phyloP scores from a whole-genome alignment of 2,797 vertebrate genomes.

The Hydrolagus colliei region DNA sequence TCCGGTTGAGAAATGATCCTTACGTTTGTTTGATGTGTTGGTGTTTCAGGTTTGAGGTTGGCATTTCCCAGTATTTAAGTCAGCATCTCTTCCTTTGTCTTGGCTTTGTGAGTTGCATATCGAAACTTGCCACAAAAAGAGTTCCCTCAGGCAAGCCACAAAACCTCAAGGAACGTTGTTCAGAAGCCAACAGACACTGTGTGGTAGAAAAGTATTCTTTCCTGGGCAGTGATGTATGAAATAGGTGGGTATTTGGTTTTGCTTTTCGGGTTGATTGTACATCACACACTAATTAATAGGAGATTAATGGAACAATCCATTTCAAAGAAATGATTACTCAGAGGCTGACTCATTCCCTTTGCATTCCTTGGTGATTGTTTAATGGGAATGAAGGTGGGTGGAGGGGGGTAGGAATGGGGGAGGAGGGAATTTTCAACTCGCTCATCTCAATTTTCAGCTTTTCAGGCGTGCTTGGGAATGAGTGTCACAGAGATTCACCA shows the following conservation, averaged over 20 bases:
- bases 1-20: conserved; percentile 35
- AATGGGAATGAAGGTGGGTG: not conserved
- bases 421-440: not conserved
- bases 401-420: not conserved
- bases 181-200: conserved; percentile 9
- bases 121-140: conserved; percentile 19
- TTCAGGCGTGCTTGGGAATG: not conserved
- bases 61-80: not conserved
- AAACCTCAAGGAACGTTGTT: conserved; percentile 23
- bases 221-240: conserved; percentile 12
- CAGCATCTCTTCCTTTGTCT: conserved; percentile 6
- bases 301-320: not conserved
- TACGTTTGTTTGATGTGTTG: conserved; percentile 17
- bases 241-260: conserved; percentile 10
- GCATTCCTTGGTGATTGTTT: not conserved
- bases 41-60: not conserved
- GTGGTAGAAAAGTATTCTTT: conserved; percentile 25
- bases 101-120: not conserved
- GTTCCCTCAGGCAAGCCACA: conserved; percentile 21
- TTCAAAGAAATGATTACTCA: conserved; percentile 1
- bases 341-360: not conserved
- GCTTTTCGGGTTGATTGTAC: conserved; percentile 22
- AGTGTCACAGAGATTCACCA: not conserved
- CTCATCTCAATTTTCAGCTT: not conserved
- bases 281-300: conserved; percentile 4